Conservation (phyloP, 2,888 invertebrate species). For the Venusia cambrica region DNA sequence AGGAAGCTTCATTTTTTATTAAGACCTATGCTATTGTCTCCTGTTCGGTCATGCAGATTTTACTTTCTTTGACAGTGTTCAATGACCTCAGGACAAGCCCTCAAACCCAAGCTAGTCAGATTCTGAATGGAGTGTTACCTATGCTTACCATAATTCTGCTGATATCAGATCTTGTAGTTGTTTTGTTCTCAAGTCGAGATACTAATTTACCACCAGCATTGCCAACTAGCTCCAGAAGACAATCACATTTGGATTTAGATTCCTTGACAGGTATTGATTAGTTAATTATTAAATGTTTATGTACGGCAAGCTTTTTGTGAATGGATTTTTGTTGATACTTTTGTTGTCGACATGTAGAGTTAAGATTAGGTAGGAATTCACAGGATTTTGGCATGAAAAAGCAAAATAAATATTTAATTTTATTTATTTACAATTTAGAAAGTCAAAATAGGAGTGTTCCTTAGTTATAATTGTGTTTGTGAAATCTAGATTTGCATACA, state of each 20-base stretch:
- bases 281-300: too few relatives aligned
- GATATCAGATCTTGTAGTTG: slow-evolving; percentile 49
- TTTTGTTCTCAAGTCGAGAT: slow-evolving; percentile 45
- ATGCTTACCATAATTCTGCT: slow-evolving; percentile 50
- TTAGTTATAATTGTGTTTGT: too few relatives aligned
- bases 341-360: too few relatives aligned
- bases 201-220: slow-evolving; percentile 18
- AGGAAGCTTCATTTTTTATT: slow-evolving; percentile 45
- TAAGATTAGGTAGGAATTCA: too few relatives aligned
- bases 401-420: neutral
- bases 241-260: slow-evolving; percentile 5
- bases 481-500: too few relatives aligned
- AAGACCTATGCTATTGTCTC: slow-evolving; percentile 50
- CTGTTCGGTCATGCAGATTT: slow-evolving; percentile 44
- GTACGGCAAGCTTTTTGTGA: too few relatives aligned
- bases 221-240: slow-evolving; percentile 8
- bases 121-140: slow-evolving; percentile 58
- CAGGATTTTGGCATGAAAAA: too few relatives aligned
- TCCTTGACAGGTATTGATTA: too few relatives aligned
- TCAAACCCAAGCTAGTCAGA: slow-evolving; percentile 34
- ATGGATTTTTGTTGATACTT: too few relatives aligned
- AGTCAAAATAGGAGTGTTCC: slow-evolving; percentile 6
- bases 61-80: slow-evolving; percentile 46
- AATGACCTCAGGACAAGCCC: slow-evolving; percentile 32
- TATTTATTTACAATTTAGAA: slow-evolving; percentile 14